Percentiles rank a stretch among this genome's conserved stretches.
These are phyloP conservation scores for Palloptera scutellata DNA, from an alignment of 2,888 invertebrate genomes.

Conservation along the genomic window DNA sequence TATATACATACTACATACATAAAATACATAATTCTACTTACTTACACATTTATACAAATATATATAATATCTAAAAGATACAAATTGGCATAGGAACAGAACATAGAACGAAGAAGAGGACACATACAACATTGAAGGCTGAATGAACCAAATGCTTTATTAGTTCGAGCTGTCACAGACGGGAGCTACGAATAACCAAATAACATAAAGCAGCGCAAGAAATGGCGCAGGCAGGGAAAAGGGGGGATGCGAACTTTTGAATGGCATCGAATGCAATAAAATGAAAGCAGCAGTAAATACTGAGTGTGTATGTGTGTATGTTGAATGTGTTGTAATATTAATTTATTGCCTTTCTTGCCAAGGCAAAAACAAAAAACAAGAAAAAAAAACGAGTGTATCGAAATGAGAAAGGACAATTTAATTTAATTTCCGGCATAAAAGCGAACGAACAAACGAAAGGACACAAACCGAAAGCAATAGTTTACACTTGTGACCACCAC, in stretches of 20 bases:
- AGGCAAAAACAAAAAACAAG: not conserved
- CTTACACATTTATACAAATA: not conserved
- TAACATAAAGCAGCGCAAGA: constrained; percentile 2
- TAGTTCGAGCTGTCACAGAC: constrained; percentile 15
- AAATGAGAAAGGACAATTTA: constrained; percentile 60
- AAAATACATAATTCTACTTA: not conserved
- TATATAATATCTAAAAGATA: not conserved
- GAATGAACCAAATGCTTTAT: constrained; percentile 29
- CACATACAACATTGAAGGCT: not conserved
- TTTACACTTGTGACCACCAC: constrained; percentile 52
- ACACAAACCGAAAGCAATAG: constrained; percentile 45
- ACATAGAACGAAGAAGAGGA: not conserved
- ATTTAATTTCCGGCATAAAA: constrained; percentile 55
- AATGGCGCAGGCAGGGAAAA: not conserved
- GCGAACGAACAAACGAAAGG: not conserved
- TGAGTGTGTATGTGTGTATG: not conserved
- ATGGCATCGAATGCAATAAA: not conserved
- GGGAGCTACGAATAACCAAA: constrained; percentile 3
- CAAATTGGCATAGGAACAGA: constrained; percentile 5
- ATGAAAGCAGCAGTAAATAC: not conserved
- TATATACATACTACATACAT: not conserved
- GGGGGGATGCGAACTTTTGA: constrained; percentile 8
- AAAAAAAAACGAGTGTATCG: constrained; percentile 44
- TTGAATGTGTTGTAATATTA: constrained; percentile 37
- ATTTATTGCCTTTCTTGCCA: constrained; percentile 32